Evolutionary conservation across 2,113 vertebrate genomes (phyloP).

Genomic region (Rhinoptilus africanus): DNA sequence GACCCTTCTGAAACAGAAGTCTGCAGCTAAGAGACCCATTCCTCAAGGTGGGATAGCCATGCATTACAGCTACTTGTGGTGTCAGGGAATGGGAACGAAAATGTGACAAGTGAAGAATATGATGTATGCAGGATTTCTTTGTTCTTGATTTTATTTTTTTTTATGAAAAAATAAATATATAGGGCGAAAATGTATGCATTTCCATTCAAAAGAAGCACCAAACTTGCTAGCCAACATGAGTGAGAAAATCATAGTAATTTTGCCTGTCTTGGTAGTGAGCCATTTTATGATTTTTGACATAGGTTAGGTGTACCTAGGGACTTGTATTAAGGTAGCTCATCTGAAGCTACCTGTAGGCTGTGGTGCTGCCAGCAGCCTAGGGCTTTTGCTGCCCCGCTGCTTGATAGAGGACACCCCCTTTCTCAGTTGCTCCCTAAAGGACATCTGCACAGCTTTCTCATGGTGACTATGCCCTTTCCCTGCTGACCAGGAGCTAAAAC

Average conservation of each 20-base stretch:
- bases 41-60: background rate
- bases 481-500: background rate
- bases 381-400: background rate
- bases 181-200: background rate
- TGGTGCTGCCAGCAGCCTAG: background rate
- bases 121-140: background rate
- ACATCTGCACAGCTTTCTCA: too few species aligned
- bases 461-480: accelerated
- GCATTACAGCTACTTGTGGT: background rate
- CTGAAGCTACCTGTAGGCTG: background rate
- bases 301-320: background rate
- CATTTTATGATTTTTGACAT: background rate
- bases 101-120: background rate
- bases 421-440: background rate
- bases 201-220: background rate
- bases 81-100: background rate
- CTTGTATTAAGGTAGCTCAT: background rate
- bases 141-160: background rate
- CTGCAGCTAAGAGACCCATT: background rate
- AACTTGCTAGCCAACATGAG: background rate
- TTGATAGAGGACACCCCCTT: accelerated
- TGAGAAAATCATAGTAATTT: background rate
- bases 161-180: background rate
- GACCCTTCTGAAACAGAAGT: background rate
- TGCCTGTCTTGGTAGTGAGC: background rate